Base-by-base conservation (phyloP, 2,113 vertebrate genomes). In the Mobula birostris region DNA sequence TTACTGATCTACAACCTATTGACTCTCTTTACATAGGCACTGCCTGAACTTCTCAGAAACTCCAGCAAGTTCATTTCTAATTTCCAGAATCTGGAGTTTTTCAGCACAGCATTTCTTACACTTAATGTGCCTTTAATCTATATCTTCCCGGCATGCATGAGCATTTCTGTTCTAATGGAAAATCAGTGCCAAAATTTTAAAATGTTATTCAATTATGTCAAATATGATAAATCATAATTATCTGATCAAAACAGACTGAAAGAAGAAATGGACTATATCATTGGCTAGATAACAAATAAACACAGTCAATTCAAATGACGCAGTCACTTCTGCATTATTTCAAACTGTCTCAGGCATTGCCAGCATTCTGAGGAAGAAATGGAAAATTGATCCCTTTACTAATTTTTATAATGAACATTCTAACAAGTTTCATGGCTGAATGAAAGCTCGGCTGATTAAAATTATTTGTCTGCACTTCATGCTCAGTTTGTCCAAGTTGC, bases 311-410 rank as follows among this genome's bases (percentile, higher is more conserved):
- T 14, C 68, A 70, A 92, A 92, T 48, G 48, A 48, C 48, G 48
- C 48, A 48, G 48, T 7, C 21, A 24, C 56, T 36, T 7, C 17
- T 40, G 36, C 14, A 40, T 48, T 21, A 14, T 74, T 48, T 29
- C 19, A 27, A 74, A 93, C 32, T 4, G 68, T 24, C 70, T 12
- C 36, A 12, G 36, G 27, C 21, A 40, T 40, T 40, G 14, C 32
- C 68, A 74, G 2, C 21, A 74, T 72, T 92, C 9, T 9, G 70
- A 24, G 7, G 40, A 36, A 36, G 21, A 72, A 93, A 74, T 93
- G 90, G 90, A 93, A 72, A 93, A 93, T 93, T 93, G 90, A 93
- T 74, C 4, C 48, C 66, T 92, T 92, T 74, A 74, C 68, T 74
- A 56, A 48, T 93, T 17, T 91, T 15, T 21, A 36, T 91, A 19